Conservation (phyloP, 2,113 vertebrate species). For the Hylia prasina region DNA sequence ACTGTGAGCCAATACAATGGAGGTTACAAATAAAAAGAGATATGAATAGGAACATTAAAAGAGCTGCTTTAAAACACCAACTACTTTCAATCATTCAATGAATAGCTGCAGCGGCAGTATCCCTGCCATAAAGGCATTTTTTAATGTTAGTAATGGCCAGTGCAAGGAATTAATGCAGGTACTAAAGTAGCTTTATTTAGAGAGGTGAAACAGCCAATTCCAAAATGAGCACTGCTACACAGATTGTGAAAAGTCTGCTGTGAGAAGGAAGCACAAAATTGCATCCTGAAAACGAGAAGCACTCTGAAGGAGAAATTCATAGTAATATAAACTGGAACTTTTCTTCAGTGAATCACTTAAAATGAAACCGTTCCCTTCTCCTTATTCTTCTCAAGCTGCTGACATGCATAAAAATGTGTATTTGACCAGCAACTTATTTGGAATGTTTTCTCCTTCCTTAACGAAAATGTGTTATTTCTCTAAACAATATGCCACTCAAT, state of each 20-base stretch:
- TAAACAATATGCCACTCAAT: conserved; percentile 54
- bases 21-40: neutral
- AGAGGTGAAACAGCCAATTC: neutral
- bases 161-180: neutral
- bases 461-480: conserved; percentile 42
- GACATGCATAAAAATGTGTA: neutral
- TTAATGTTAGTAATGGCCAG: neutral
- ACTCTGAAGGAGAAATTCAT: conserved; percentile 18
- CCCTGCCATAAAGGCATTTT: neutral
- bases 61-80: neutral
- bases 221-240: neutral
- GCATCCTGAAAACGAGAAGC: conserved; percentile 43
- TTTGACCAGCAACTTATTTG: conserved; percentile 40
- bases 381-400: conserved; percentile 29
- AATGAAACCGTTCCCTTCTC: conserved; percentile 4
- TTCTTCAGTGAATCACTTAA: conserved; percentile 26
- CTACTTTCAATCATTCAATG: neutral
- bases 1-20: neutral
- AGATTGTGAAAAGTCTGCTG: neutral
- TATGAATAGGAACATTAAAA: neutral
- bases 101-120: neutral
- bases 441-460: conserved; percentile 6
- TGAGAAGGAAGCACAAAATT: conserved; percentile 43
- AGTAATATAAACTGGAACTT: conserved; percentile 27
- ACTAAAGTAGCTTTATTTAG: neutral